These are phyloP conservation scores for Petrophora chlorosata DNA, from an alignment of 2,888 invertebrate species.

Conservation along the genomic window DNA sequence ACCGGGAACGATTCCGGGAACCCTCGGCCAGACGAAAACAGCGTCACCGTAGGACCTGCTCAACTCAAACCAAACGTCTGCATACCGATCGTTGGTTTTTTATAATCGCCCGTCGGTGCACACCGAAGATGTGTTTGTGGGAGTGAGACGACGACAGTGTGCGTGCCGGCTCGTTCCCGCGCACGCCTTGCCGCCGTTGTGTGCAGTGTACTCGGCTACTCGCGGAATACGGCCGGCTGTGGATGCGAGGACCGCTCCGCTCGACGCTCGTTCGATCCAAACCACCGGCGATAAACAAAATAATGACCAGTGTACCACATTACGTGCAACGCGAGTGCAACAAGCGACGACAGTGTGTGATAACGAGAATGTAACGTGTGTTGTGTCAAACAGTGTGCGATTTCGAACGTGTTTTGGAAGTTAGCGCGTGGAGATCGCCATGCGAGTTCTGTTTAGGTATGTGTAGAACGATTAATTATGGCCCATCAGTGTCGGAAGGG, in stretches of 20 bases:
- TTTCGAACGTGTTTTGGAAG: conserved; percentile 74
- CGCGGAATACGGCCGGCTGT: conserved; percentile 67
- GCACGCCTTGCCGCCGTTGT: conserved; percentile 73
- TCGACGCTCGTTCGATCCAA: conserved; percentile 58
- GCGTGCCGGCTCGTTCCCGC: conserved; percentile 66
- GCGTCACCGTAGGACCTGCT: conserved; percentile 83
- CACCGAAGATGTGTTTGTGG: conserved; percentile 47
- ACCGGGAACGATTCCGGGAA: conserved; percentile 58
- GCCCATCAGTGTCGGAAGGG: conserved; percentile 69
- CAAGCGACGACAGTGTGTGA: conserved; percentile 80
- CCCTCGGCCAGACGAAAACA: conserved; percentile 82
- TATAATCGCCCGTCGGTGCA: conserved; percentile 59
- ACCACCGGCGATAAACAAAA: conserved; percentile 79
- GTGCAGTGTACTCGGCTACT: conserved; percentile 76
- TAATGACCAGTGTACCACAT: conserved; percentile 77
- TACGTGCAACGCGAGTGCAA: conserved; percentile 79
- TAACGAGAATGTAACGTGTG: conserved; percentile 78
- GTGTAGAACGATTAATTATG: conserved; percentile 77
- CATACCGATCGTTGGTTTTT: conserved; percentile 84
- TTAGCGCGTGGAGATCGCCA: conserved; percentile 73
- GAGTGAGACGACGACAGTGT: conserved; percentile 56
- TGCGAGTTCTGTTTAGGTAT: conserved; percentile 80
- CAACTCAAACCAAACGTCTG: conserved; percentile 83
- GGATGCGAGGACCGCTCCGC: conserved; percentile 57
- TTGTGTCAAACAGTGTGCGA: conserved; percentile 74